Base-by-base conservation (phyloP, 2,113 vertebrate genomes). In the Todiramphus chloris region DNA sequence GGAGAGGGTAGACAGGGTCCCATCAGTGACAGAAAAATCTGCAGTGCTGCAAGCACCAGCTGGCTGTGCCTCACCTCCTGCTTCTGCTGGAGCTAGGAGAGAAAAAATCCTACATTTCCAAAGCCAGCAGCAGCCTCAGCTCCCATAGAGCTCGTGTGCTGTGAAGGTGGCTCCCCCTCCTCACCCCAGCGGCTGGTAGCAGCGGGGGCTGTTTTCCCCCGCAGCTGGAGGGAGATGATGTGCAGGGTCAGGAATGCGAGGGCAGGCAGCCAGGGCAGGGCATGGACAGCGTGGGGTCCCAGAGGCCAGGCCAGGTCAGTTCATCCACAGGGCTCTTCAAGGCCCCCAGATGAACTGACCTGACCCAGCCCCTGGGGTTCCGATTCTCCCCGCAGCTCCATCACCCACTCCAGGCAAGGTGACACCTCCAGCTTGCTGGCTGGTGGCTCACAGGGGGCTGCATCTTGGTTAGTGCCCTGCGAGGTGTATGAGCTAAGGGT, bases 121-220 rank as follows among this genome's bases (percentile, higher is more conserved):
- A 83, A 76, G 80, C 83, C 89, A 67, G 84, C 80, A 90, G 78
- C 87, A 93, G 55, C 72, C 75, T 37, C 62, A 31, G n/a, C 81
- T 94, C 83, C 77, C 0, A 1, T 73, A 67, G 91, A 74, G 94
- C 48, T 87, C 60, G 60, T 6, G 10, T 86, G 85, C 84, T 18
- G 6, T 3, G 15, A 67, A 90, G 81, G 86, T 27, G 1, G 69
- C 80, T 89, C 78, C 87, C 74, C n/a, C 70, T 68, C 66, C 31
- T 20, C 58, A 83, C 5, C 72, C 83, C 68, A 86, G 83, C 76
- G 5, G 28, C 89, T 95, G 91, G 67, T 64, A 89, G 86, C 96
- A 93, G 94, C 31, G 2, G 95, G 94, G 91, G 23, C 89, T 96
- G 91, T 93, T 96, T 95, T 96, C 86, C 79, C 75, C 91, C 73